Conservation (phyloP, 2,888 invertebrate species). For the Sarcophaga carnaria region DNA sequence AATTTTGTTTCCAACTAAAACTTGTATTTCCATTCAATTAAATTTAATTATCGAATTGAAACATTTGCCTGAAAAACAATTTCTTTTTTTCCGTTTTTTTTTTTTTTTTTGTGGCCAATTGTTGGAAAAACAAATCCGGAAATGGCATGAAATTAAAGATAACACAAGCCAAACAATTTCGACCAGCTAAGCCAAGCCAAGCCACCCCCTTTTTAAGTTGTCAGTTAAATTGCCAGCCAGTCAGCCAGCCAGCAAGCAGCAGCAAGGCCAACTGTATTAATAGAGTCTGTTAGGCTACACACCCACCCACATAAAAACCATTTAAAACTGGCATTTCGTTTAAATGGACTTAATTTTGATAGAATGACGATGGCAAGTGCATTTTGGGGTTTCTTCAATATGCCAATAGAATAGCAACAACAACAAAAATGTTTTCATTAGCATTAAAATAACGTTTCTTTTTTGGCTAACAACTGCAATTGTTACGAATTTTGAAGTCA, state of each 20-base stretch:
- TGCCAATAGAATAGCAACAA: constrained; percentile 27
- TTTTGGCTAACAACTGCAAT: constrained; percentile 51
- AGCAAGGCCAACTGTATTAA: constrained; percentile 7
- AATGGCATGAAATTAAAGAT: constrained; percentile 55
- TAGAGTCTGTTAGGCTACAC: too few species aligned
- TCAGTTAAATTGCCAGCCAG: too few species aligned
- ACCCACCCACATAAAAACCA: constrained; percentile 9
- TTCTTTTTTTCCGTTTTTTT: background rate
- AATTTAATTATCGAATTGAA: constrained; percentile 20
- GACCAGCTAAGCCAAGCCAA: constrained; percentile 21
- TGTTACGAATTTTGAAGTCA: constrained; percentile 19
- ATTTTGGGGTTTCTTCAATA: constrained; percentile 48
- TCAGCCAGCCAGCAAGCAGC: too few species aligned
- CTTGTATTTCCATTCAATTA: constrained; percentile 8
- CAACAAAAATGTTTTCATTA: constrained; percentile 52
- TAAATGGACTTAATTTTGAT: constrained; percentile 51
- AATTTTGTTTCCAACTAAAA: background rate
- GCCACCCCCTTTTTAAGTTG: background rate
- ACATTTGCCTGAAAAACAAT: background rate
- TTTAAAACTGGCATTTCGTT: constrained; percentile 28
- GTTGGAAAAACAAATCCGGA: constrained; percentile 27
- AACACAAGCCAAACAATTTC: constrained; percentile 32
- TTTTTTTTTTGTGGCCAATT: too few species aligned
- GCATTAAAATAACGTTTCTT: constrained; percentile 43
- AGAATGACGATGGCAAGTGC: constrained; percentile 44